Evolutionary conservation across 2,888 invertebrate genomes (phyloP).

Genomic region (Nomada hirtipes): DNA sequence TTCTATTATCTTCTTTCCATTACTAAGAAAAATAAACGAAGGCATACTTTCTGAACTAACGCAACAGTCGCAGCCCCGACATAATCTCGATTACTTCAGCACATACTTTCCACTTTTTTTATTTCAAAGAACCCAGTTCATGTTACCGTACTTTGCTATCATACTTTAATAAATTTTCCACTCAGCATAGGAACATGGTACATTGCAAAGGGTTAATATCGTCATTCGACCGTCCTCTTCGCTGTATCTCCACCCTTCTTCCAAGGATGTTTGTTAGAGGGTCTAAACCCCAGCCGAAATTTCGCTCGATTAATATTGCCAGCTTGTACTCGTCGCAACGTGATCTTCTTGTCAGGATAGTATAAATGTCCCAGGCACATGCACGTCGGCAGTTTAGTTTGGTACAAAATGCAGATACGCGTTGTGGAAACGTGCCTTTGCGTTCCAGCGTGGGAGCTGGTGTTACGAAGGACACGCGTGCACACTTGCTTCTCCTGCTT

Average conservation of each 20-base stretch:
- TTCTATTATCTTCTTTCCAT: too few relatives aligned
- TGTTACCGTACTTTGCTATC: too few relatives aligned
- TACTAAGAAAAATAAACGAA: too few relatives aligned
- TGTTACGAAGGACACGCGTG: constrained; percentile 15
- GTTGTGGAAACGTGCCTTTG: constrained; percentile 19
- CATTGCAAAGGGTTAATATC: neutral
- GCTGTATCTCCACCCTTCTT: neutral
- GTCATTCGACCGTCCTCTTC: too few relatives aligned
- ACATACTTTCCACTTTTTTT: too few relatives aligned
- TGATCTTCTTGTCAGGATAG: constrained; percentile 8
- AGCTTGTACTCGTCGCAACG: neutral
- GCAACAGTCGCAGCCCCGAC: too few relatives aligned
- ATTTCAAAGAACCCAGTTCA: too few relatives aligned
- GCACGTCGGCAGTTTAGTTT: constrained; percentile 33
- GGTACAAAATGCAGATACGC: constrained; percentile 18
- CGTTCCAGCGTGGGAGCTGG: neutral
- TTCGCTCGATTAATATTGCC: constrained; percentile 28
- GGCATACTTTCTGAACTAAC: too few relatives aligned
- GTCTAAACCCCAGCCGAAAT: constrained; percentile 15
- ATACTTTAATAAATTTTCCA: too few relatives aligned
- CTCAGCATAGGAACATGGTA: too few relatives aligned
- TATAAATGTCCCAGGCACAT: neutral
- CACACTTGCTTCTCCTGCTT: constrained; percentile 6
- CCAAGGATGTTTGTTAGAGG: neutral
- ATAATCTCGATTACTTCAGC: too few relatives aligned